Evolutionary conservation across 2,113 vertebrate species (phyloP).

Genomic region (Callocephalon fimbriatum): DNA sequence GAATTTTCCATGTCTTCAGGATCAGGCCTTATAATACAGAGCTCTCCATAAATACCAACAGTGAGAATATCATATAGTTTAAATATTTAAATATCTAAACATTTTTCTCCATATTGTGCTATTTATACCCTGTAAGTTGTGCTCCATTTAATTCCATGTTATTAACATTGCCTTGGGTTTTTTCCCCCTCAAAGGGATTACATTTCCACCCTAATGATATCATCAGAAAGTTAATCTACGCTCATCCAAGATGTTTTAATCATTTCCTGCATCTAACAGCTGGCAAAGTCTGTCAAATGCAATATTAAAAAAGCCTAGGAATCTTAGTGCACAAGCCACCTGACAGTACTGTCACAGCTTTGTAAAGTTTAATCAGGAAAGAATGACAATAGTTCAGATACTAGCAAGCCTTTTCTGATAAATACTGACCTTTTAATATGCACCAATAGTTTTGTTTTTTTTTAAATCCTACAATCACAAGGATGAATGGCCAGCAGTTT

Average conservation of each 20-base stretch:
- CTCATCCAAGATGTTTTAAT: background rate
- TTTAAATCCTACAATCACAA: background rate
- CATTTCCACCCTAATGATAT: background rate
- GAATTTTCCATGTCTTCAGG: rapidly evolving
- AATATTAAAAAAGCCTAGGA: background rate
- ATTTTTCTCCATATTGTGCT: background rate
- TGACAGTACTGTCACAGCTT: background rate
- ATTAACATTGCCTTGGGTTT: background rate
- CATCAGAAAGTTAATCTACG: background rate
- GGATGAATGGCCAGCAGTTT: background rate
- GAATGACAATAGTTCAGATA: background rate
- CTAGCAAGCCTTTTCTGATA: background rate
- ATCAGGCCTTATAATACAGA: background rate
- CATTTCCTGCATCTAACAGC: background rate
- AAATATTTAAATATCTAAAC: background rate
- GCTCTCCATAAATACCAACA: background rate
- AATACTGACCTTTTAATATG: background rate
- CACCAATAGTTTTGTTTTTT: background rate
- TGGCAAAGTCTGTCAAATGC: background rate
- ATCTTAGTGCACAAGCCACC: background rate
- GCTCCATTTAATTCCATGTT: background rate
- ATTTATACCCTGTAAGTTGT: background rate
- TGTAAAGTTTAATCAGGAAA: background rate
- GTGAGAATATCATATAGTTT: background rate
- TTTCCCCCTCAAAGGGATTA: background rate